phyloP scores from a whole-genome alignment of 2,888 invertebrate species.

The Helobdella robusta region DNA sequence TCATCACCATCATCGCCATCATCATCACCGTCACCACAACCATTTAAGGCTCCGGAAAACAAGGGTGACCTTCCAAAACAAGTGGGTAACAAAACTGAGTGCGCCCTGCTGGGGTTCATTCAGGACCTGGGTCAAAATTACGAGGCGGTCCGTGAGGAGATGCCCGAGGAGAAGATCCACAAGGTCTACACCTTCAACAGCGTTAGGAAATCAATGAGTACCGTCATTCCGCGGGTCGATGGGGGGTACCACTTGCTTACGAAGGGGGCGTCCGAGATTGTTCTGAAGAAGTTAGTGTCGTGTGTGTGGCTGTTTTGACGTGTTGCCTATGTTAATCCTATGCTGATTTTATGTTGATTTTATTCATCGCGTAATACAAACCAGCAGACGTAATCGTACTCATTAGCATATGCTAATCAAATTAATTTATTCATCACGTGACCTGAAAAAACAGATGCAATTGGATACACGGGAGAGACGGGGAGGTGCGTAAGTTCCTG shows the following conservation, averaged over 20 bases:
- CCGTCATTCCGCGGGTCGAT: conserved; percentile 70
- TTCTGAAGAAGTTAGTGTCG: conserved; percentile 77
- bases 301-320: too few relatives aligned
- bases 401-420: too few relatives aligned
- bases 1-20: too few relatives aligned
- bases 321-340: too few relatives aligned
- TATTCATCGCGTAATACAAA: too few relatives aligned
- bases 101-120: conserved; percentile 89
- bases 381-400: too few relatives aligned
- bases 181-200: conserved; percentile 81
- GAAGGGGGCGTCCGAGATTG: conserved; percentile 97
- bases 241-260: conserved; percentile 84
- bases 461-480: conserved; percentile 53
- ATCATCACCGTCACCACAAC: too few relatives aligned
- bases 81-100: conserved; percentile 99
- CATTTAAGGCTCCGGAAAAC: conserved; percentile 39
- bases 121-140: conserved; percentile 76
- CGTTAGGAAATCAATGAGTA: conserved; percentile 96
- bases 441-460: too few relatives aligned
- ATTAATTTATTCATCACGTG: too few relatives aligned
- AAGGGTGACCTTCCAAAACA: conserved; percentile 56
- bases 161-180: conserved; percentile 82
- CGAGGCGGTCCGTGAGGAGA: conserved; percentile 77
- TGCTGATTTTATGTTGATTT: too few relatives aligned
- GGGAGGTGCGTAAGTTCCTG: conserved; percentile 79